Percentiles rank a stretch among this genome's conserved stretches.
These are phyloP conservation scores for Megamerina dolium DNA, from an alignment of 2,888 invertebrate species.

Conservation along the genomic window DNA sequence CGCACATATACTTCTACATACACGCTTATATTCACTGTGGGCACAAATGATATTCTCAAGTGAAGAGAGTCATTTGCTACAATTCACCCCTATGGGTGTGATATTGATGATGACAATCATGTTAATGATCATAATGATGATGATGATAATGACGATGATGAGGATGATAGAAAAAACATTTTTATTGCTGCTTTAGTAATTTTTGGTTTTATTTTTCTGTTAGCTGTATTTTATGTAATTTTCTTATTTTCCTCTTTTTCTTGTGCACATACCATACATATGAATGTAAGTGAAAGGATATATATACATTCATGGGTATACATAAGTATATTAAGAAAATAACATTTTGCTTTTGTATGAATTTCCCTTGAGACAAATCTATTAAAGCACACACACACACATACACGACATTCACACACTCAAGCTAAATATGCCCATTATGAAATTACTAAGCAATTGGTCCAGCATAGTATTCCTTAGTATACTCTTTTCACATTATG, in stretches of 20 bases:
- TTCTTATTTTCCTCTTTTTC: no score
- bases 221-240: no score
- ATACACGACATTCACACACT: constrained; percentile 1
- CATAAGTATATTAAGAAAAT: no score
- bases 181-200: constrained; percentile 5
- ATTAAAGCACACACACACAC: constrained; percentile 18
- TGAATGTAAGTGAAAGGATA: no score
- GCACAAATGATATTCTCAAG: constrained; percentile 10
- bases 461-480: no score
- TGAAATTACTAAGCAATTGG: no score
- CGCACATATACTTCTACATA: neutral
- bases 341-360: neutral
- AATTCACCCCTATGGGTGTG: neutral
- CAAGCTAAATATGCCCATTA: no score
- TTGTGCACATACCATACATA: no score
- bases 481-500: no score
- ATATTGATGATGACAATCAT: neutral
- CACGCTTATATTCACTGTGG: no score
- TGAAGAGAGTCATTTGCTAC: neutral
- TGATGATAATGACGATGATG: neutral
- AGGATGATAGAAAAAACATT: neutral
- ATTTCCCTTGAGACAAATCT: constrained; percentile 27
- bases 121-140: no score
- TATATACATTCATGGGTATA: no score
- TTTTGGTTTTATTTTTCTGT: neutral